phyloP scores from a whole-genome alignment of 1,140 invertebrate genomes.

The Drosophila pruinosa region DNA sequence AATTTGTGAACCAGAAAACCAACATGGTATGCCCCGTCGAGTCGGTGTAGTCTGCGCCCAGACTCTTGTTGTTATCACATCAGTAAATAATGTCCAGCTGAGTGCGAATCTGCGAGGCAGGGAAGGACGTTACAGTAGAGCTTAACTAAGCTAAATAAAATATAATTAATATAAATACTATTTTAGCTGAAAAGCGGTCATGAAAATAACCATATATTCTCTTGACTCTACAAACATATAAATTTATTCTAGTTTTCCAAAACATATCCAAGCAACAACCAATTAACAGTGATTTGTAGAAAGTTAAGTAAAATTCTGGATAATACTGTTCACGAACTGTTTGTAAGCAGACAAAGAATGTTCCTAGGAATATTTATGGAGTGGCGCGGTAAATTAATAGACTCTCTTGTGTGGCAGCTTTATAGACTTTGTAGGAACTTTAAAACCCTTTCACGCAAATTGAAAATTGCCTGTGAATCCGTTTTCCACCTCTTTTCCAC shows the following conservation, averaged over 20 bases:
- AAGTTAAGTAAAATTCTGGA: background rate
- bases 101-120: background rate
- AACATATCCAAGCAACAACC: background rate
- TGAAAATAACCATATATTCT: too few species aligned
- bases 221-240: too few species aligned
- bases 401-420: background rate
- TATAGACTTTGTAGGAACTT: background rate
- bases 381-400: background rate
- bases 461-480: slow-evolving; percentile 3
- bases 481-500: background rate
- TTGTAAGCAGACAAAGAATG: too few species aligned
- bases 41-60: background rate
- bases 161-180: too few species aligned
- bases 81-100: slow-evolving; percentile 21
- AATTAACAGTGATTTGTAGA: background rate
- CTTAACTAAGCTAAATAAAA: background rate
- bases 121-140: background rate
- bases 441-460: slow-evolving; percentile 24
- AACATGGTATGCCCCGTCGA: slow-evolving; percentile 8
- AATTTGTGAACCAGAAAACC: background rate
- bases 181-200: too few species aligned
- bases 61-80: background rate
- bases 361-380: background rate
- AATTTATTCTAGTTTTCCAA: too few species aligned
- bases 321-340: background rate